phyloP scores from a whole-genome alignment of 2,113 vertebrate species.

The Pelusios castaneus region DNA sequence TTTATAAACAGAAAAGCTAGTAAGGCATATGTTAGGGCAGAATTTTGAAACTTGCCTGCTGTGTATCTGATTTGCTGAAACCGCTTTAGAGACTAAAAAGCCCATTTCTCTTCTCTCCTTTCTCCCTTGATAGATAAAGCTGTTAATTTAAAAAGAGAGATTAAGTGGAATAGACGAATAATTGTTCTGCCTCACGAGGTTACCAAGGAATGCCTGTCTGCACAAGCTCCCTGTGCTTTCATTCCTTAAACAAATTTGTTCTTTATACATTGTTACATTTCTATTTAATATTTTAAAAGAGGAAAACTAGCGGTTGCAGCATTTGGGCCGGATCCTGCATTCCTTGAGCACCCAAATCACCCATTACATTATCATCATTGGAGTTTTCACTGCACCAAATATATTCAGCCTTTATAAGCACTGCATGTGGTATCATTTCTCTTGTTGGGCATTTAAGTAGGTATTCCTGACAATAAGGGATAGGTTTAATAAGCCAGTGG shows the following conservation, averaged over 20 bases:
- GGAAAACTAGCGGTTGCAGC: neutral
- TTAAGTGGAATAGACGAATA: neutral
- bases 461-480: neutral
- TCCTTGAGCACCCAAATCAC: neutral
- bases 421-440: neutral
- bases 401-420: neutral
- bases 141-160: conserved; percentile 54
- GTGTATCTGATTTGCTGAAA: conserved; percentile 4
- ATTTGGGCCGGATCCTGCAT: neutral
- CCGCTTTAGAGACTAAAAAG: neutral
- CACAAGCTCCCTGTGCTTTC: neutral
- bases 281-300: neutral
- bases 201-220: neutral
- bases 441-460: neutral
- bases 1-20: conserved; percentile 23
- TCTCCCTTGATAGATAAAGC: conserved; percentile 32
- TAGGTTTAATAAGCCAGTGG: neutral
- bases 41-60: neutral
- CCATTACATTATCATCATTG: neutral
- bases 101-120: conserved; percentile 1
- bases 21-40: neutral
- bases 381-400: neutral
- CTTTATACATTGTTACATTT: neutral
- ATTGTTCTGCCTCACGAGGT: conserved; percentile 2
- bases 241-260: conserved; percentile 4